Evolutionary conservation across 2,797 vertebrate species (phyloP).

Genomic region (Sphenopsis melanotis): DNA sequence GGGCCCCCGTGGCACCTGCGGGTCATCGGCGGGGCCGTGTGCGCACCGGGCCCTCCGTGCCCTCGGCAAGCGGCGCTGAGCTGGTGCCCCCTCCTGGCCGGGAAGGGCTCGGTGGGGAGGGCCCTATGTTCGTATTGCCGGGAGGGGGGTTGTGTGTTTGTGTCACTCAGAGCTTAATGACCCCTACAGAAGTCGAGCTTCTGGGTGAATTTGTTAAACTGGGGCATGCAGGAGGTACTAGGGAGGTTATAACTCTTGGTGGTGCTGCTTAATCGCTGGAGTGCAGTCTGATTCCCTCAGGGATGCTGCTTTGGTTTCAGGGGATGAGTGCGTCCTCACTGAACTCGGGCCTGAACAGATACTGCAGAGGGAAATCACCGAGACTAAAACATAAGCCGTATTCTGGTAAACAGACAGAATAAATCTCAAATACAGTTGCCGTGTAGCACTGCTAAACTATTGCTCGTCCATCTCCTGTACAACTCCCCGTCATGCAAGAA

Average conservation of each 20-base stretch:
- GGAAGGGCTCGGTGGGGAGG: neutral
- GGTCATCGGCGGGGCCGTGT: neutral
- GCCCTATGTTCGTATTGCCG: accelerated
- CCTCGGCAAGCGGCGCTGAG: neutral
- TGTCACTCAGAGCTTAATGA: no score
- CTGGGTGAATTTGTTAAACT: neutral
- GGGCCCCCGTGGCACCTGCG: neutral
- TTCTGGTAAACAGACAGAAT: neutral
- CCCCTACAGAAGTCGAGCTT: neutral
- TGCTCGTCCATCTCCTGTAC: accelerated
- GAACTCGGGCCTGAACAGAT: neutral
- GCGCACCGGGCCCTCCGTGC: neutral
- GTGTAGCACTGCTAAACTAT: neutral
- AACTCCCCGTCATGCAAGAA: no score
- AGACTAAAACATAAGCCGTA: neutral
- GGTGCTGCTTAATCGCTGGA: neutral
- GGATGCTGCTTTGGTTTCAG: neutral
- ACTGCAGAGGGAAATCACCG: neutral
- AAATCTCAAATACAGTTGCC: neutral
- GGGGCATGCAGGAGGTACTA: neutral
- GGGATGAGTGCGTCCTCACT: accelerated
- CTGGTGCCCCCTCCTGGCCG: neutral
- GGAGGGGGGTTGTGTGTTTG: no score
- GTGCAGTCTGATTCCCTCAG: neutral
- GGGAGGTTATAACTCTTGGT: neutral